phyloP scores from a whole-genome alignment of 2,113 vertebrate genomes.

The Halichoeres trimaculatus region DNA sequence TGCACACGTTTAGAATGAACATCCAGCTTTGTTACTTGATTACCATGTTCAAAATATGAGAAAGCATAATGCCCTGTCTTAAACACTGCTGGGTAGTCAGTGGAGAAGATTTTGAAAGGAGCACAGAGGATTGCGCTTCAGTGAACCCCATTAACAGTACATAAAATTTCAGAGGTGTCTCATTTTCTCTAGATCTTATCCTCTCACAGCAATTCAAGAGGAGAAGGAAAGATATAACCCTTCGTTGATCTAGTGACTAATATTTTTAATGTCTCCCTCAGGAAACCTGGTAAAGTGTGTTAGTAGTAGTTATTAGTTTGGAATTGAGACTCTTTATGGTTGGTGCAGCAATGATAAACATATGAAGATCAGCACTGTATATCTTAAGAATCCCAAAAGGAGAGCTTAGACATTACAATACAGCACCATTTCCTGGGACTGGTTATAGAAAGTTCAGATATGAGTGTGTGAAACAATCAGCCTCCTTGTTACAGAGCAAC shows the following conservation, averaged over 20 bases:
- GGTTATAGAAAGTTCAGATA: constrained; percentile 27
- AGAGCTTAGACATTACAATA: neutral
- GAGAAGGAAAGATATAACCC: too few relatives aligned
- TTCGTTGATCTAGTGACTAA: too few relatives aligned
- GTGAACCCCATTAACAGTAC: neutral
- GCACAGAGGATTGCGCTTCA: neutral
- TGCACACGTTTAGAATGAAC: too few relatives aligned
- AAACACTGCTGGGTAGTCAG: constrained; percentile 9
- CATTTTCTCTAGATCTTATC: neutral
- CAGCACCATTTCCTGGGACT: constrained; percentile 6
- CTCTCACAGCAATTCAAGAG: too few relatives aligned
- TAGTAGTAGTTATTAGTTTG: too few relatives aligned
- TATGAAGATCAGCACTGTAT: neutral
- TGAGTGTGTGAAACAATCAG: constrained; percentile 42
- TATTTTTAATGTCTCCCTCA: too few relatives aligned
- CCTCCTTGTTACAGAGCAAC: constrained; percentile 55
- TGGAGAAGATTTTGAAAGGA: neutral
- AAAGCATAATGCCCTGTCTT: too few relatives aligned
- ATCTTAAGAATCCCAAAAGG: neutral
- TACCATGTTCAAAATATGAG: too few relatives aligned
- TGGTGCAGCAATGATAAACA: too few relatives aligned
- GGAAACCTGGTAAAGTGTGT: too few relatives aligned
- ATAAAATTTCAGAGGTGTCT: neutral
- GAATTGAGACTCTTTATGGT: too few relatives aligned
- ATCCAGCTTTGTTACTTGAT: too few relatives aligned